phyloP scores from a whole-genome alignment of 2,888 invertebrate genomes.

The Volucella inflata region DNA sequence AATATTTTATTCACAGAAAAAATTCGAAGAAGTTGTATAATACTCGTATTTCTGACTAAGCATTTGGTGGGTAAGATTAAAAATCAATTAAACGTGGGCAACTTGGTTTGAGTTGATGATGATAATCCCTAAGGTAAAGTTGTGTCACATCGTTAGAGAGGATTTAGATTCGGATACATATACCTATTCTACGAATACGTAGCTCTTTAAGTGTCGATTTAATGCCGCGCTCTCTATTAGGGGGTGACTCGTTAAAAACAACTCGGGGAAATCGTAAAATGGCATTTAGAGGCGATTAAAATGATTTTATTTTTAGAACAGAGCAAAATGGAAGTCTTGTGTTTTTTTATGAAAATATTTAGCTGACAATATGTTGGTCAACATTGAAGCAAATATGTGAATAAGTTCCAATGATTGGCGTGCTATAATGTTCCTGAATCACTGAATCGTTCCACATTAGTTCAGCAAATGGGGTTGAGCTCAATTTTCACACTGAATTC shows the following conservation, averaged over 20 bases:
- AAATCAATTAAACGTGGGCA: conserved; percentile 67
- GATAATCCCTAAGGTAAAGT: conserved; percentile 67
- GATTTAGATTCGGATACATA: conserved; percentile 27
- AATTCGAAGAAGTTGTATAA: not conserved
- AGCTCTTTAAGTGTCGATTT: not conserved
- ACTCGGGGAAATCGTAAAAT: conserved; percentile 31
- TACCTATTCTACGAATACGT: not conserved
- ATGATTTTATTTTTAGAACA: conserved; percentile 37
- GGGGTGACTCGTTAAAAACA: conserved; percentile 18
- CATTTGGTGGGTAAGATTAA: conserved; percentile 59
- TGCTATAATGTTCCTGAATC: no score
- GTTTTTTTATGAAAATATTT: not conserved
- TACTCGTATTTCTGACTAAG: conserved; percentile 38
- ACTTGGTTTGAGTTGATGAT: conserved; percentile 55
- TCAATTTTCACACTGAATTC: no score
- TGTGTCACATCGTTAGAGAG: conserved; percentile 30
- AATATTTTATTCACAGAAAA: conserved; percentile 18
- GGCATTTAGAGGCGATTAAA: conserved; percentile 34
- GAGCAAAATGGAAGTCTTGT: conserved; percentile 1
- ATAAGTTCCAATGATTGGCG: no score
- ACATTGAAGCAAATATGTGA: no score
- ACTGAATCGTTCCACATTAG: no score
- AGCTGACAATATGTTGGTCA: no score
- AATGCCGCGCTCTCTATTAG: conserved; percentile 26
- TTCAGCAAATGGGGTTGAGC: no score